Evolutionary conservation across 2,113 vertebrate species (phyloP).

Genomic region (Aepyceros melampus): DNA sequence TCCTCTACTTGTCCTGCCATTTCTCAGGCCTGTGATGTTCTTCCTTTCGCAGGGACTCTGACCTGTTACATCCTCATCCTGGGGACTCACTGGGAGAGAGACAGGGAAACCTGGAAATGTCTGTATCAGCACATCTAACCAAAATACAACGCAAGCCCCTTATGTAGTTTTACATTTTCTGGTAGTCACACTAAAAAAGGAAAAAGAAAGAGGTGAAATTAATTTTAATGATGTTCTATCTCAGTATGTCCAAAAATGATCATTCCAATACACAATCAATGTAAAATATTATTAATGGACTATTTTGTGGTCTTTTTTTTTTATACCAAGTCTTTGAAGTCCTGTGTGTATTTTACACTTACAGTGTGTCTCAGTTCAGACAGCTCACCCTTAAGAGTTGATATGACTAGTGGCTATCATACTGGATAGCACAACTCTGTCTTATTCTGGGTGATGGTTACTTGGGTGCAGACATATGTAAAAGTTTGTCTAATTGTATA

Average conservation of each 20-base stretch:
- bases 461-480: rapidly evolving
- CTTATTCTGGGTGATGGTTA: background rate
- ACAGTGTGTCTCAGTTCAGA: rapidly evolving
- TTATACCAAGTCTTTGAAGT: background rate
- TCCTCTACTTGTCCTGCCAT: background rate
- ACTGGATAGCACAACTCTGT: background rate
- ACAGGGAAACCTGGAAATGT: background rate
- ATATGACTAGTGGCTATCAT: background rate
- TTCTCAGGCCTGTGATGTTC: background rate
- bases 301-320: background rate
- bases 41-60: background rate
- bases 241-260: background rate
- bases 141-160: background rate
- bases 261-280: background rate
- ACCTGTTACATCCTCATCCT: background rate
- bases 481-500: background rate
- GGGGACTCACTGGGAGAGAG: background rate
- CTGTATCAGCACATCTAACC: background rate
- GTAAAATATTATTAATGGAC: background rate
- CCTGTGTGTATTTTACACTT: background rate
- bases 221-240: background rate
- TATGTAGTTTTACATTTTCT: background rate
- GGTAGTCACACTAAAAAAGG: background rate
- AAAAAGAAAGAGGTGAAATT: background rate
- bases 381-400: background rate